These are phyloP conservation scores for Propithecus perrieri DNA, from an alignment of 2,797 vertebrate genomes.

Conservation along the genomic window DNA sequence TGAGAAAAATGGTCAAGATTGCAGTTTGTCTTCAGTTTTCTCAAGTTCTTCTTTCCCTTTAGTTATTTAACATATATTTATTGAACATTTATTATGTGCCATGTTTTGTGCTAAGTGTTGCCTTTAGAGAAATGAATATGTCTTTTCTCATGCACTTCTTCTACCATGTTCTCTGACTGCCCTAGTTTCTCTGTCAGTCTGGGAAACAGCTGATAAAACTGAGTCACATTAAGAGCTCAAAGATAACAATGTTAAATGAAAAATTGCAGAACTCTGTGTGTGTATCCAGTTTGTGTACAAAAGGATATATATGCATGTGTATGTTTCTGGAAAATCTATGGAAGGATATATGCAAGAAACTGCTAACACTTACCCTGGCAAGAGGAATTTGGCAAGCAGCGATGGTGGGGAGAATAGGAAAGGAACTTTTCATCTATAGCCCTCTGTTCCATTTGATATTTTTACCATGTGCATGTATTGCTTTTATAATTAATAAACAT, in stretches of 20 bases:
- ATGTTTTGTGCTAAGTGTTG: slow-evolving; percentile 13
- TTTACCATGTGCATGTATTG: slow-evolving; percentile 22
- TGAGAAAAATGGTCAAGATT: neutral
- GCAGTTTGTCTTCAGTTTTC: slow-evolving; percentile 5
- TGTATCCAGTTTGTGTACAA: neutral
- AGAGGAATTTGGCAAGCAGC: slow-evolving; percentile 28
- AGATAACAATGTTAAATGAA: neutral
- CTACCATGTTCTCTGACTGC: neutral
- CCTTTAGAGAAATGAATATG: neutral
- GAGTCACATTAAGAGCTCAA: neutral
- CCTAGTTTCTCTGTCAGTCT: neutral
- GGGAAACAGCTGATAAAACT: slow-evolving; percentile 20
- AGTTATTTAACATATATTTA: slow-evolving; percentile 37
- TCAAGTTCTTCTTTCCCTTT: neutral
- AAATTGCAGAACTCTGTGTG: neutral
- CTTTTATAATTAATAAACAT: slow-evolving; percentile 57
- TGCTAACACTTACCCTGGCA: neutral
- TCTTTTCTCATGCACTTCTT: neutral
- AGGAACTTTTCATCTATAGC: neutral
- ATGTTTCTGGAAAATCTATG: neutral
- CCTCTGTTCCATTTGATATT: slow-evolving; percentile 39
- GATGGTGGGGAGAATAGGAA: neutral
- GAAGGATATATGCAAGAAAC: neutral
- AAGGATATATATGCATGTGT: neutral
- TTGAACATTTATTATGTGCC: slow-evolving; percentile 27